Evolutionary conservation across 2,888 invertebrate genomes (phyloP).

Genomic region (Rotaria socialis): DNA sequence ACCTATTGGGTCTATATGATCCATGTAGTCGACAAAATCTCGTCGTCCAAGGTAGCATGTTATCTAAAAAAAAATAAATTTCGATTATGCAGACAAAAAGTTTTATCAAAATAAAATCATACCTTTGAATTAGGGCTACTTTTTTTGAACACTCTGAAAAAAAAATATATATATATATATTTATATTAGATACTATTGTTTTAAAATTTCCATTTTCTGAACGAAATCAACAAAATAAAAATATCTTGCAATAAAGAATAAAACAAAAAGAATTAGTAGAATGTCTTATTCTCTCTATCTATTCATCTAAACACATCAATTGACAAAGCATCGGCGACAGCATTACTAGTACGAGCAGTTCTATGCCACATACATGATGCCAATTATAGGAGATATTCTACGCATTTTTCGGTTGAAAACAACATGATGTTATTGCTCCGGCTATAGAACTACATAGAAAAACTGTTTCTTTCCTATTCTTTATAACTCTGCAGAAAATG

Average conservation of each 20-base stretch:
- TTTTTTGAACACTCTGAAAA: slow-evolving; percentile 83
- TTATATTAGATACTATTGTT: not conserved
- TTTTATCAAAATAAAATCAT: slow-evolving; percentile 50
- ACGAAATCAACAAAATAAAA: not conserved
- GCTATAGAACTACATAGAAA: not conserved
- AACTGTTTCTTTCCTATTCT: not conserved
- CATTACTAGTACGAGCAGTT: not conserved
- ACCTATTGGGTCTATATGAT: slow-evolving; percentile 81
- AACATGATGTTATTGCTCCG: not conserved
- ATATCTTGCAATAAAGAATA: not conserved
- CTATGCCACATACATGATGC: not conserved
- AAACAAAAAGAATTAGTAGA: not conserved
- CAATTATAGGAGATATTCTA: not conserved
- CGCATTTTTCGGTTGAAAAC: not conserved
- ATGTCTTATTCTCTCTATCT: not conserved
- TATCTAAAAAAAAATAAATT: slow-evolving; percentile 61
- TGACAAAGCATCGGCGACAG: not conserved
- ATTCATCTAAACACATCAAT: not conserved
- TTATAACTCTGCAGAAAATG: not conserved
- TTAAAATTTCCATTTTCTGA: not conserved
- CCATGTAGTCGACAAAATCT: slow-evolving; percentile 93
- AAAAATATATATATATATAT: not conserved
- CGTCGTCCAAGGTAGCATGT: slow-evolving; percentile 94
- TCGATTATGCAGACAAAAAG: too few species aligned
- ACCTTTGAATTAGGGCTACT: slow-evolving; percentile 93